phyloP scores from a whole-genome alignment of 2,113 vertebrate genomes.

The Eleginops maclovinus region DNA sequence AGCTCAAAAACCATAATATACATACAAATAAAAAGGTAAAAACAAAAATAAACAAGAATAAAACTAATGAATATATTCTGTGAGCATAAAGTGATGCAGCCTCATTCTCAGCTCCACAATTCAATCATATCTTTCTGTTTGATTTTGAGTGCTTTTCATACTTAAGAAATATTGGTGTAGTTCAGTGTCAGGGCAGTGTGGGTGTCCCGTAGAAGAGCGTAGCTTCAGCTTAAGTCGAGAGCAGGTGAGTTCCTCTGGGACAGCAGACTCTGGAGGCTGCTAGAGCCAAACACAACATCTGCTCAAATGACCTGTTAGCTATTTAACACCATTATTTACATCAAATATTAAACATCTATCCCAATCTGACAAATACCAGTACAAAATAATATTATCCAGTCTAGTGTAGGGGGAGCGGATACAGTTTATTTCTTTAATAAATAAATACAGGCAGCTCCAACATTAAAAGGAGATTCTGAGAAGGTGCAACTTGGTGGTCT shows the following conservation, averaged over 20 bases:
- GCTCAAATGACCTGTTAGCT: background rate
- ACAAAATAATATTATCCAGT: background rate
- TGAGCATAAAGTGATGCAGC: background rate
- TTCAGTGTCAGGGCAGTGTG: slow-evolving; percentile 33
- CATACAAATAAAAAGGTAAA: too few relatives aligned
- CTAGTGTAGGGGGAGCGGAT: background rate
- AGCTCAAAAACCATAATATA: too few relatives aligned
- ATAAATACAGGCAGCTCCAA: background rate
- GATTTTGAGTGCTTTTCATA: background rate
- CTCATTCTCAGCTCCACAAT: background rate
- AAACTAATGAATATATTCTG: background rate
- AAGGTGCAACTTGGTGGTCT: slow-evolving; percentile 13
- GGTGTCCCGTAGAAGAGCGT: slow-evolving; percentile 27
- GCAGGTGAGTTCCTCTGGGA: slow-evolving; percentile 20
- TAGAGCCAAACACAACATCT: slow-evolving; percentile 25
- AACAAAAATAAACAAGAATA: too few relatives aligned
- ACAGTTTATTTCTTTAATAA: background rate
- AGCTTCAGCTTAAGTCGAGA: background rate
- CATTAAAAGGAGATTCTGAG: slow-evolving; percentile 20
- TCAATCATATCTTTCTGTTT: background rate
- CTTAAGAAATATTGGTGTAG: slow-evolving; percentile 5
- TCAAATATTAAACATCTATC: background rate
- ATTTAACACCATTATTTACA: background rate
- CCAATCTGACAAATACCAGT: background rate
- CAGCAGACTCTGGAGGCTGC: background rate